A percentile compares a stretch with the other conserved stretches of the same genome.
phyloP scores from a whole-genome alignment of 2,888 invertebrate species.

The Scaptomyza parva region DNA sequence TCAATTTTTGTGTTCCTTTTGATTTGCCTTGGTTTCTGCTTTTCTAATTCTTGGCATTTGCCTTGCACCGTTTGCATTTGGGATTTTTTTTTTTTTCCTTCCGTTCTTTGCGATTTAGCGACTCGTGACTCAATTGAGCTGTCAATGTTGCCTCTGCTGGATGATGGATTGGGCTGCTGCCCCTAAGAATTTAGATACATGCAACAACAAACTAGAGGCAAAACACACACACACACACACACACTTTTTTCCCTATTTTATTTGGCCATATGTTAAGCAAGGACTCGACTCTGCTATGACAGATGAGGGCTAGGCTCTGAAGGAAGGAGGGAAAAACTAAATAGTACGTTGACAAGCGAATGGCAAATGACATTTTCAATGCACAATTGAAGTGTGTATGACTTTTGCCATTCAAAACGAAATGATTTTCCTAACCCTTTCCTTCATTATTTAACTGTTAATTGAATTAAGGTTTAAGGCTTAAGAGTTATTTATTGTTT shows the following conservation, averaged over 20 bases:
- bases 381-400: constrained; percentile 12
- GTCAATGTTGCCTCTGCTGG: constrained; percentile 39
- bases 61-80: constrained; percentile 66
- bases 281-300: constrained; percentile 22
- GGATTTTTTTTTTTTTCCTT: no score
- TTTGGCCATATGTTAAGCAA: constrained; percentile 21
- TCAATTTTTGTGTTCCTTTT: constrained; percentile 68
- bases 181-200: constrained; percentile 7
- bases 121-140: constrained; percentile 64
- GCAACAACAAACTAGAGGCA: constrained; percentile 14
- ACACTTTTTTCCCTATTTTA: background rate
- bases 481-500: background rate
- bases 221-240: no score
- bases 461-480: background rate
- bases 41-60: constrained; percentile 64
- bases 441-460: background rate
- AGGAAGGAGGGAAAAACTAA: no score
- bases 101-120: constrained; percentile 38
- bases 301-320: constrained; percentile 15
- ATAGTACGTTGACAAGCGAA: background rate
- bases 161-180: constrained; percentile 22
- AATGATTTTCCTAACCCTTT: background rate
- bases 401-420: background rate
- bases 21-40: constrained; percentile 45
- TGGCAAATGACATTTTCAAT: constrained; percentile 20